Evolutionary conservation across 1,140 invertebrate species (phyloP).

Genomic region (Drosophila novamexicana): DNA sequence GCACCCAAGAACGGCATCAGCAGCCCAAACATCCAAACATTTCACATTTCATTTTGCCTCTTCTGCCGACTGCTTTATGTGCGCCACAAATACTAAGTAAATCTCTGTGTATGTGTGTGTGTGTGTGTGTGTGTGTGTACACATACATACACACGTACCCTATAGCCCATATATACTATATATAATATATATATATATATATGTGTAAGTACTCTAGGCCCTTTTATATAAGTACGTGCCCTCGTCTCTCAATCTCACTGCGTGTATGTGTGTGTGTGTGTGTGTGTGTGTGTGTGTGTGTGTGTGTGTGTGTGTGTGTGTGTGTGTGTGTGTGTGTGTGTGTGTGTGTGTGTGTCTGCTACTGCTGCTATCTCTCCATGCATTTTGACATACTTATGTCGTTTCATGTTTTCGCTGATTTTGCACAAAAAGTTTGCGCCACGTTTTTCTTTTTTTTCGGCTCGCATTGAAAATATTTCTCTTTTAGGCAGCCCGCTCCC

Average conservation of each 20-base stretch:
- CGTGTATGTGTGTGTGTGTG: background rate
- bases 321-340: constrained; percentile 3
- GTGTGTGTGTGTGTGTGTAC: constrained; percentile 29
- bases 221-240: constrained; percentile 78
- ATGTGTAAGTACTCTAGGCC: constrained; percentile 69
- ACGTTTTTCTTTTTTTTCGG: constrained; percentile 48
- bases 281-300: constrained; percentile 7
- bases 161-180: constrained; percentile 38
- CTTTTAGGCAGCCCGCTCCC: constrained; percentile 31
- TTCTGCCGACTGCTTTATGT: constrained; percentile 64
- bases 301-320: constrained; percentile 24
- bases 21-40: constrained; percentile 51
- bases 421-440: constrained; percentile 67
- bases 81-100: constrained; percentile 43
- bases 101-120: constrained; percentile 14
- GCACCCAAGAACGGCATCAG: constrained; percentile 65
- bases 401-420: constrained; percentile 82
- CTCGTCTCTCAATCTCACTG: constrained; percentile 47
- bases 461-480: constrained; percentile 59
- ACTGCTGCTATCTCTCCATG: constrained; percentile 68
- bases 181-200: constrained; percentile 16
- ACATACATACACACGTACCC: constrained; percentile 19
- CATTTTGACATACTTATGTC: constrained; percentile 84
- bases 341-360: constrained; percentile 7
- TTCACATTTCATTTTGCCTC: constrained; percentile 72